Evolutionary conservation across 1,140 invertebrate genomes (phyloP).

Genomic region (Linepithema humile): DNA sequence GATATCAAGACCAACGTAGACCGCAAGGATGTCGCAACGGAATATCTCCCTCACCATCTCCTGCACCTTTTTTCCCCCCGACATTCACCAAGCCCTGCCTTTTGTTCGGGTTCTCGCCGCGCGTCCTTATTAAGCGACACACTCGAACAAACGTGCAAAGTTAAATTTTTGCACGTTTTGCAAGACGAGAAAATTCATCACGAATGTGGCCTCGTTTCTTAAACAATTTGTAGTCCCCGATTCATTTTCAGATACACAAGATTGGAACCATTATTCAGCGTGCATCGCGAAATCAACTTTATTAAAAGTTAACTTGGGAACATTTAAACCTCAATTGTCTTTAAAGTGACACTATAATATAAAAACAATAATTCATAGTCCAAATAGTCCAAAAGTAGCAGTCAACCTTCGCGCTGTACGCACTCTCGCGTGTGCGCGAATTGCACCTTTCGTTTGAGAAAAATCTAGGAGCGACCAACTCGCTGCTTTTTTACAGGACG

Average conservation of each 20-base stretch:
- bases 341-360: too few species aligned
- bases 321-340: too few species aligned
- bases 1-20: conserved; percentile 71
- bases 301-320: too few species aligned
- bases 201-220: neutral
- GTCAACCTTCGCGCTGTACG: too few species aligned
- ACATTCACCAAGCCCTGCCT: conserved; percentile 37
- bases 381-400: too few species aligned
- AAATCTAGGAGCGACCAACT: too few species aligned
- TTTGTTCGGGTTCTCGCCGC: conserved; percentile 36
- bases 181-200: neutral
- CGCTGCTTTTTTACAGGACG: too few species aligned
- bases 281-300: too few species aligned
- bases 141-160: neutral
- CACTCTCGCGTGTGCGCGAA: too few species aligned
- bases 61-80: conserved; percentile 52
- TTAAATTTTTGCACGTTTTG: neutral
- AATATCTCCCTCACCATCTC: conserved; percentile 65
- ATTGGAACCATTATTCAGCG: neutral
- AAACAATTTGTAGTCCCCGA: neutral
- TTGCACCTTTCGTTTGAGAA: too few species aligned
- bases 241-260: neutral
- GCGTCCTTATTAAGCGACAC: conserved; percentile 26
- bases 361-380: too few species aligned
- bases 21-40: conserved; percentile 68